Evolutionary conservation across 2,888 invertebrate species (phyloP), one percentile per base, ranked within the genome.

Genomic region (Nysson spinosus): DNA sequence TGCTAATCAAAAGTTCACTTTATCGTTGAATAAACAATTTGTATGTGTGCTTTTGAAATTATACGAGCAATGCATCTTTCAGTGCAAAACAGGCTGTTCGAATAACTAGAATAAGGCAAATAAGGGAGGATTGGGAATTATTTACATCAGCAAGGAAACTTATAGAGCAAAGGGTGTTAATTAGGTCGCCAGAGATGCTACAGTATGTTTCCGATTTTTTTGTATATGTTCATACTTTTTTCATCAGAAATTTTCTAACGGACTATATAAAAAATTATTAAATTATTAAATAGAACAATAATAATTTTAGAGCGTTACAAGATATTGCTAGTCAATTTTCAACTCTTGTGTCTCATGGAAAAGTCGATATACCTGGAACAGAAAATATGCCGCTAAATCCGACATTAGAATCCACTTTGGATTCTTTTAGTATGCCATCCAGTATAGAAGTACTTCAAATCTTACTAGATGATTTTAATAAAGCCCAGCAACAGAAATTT

Each of bases 81-180:
- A 86, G 83, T 64, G 77, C 78, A 28, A 81, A 82, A 56, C 82
- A 83, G 71, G 77, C 82, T 11, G 75, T 78, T 51, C 81, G 79
- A 63, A 73, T 80, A 60, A 72, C 76, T 24, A 78, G 80, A 32
- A 75, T 82, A 46, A 81, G 79, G 55, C 81, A 80, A 63, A 75
- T 82, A 28, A 71, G 81, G 37, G 79, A 81, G 50, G 80, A 78
- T 20, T 84, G 82, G 77, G 78, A 81, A 65, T 47, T 82, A 14
- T 80, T 79, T 35, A 82, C 75, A 35, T 68, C 72, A 3, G 71
- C 72, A 43, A 65, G 69, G 35, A 80, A 77, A 56, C 62, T 75
- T 50, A 69, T 70, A 42, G 73, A 78, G 22, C 72, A 71, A 7
- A 69, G 56, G 26, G 63, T 65, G 51, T 44, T 76, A 40, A 78